Evolutionary conservation across 2,888 invertebrate genomes (phyloP).

Genomic region (Dastarcus helophoroides): DNA sequence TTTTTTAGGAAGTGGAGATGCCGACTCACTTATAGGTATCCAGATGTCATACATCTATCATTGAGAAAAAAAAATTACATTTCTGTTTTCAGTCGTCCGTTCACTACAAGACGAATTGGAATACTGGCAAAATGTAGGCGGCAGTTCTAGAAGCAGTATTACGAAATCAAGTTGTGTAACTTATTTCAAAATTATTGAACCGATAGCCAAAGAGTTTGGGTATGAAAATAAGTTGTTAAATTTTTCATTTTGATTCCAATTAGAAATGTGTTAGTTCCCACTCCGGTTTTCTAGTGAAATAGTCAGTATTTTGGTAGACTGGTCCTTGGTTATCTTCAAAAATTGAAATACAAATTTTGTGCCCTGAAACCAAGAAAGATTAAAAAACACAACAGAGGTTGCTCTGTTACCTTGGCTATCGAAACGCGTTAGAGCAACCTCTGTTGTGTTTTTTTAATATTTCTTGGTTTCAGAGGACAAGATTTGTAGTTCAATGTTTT

Average conservation of each 20-base stretch:
- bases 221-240: constrained; percentile 19
- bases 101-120: constrained; percentile 59
- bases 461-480: no score
- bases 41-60: background rate
- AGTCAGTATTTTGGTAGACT: no score
- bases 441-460: no score
- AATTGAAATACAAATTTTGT: no score
- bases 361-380: no score
- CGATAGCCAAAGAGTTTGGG: constrained; percentile 52
- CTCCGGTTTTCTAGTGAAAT: no score
- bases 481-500: no score
- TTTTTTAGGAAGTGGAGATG: constrained; percentile 5
- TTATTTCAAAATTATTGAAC: constrained; percentile 49
- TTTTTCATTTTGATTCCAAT: background rate
- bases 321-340: no score
- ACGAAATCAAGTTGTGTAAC: constrained; percentile 46
- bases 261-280: background rate
- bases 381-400: no score
- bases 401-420: no score
- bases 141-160: constrained; percentile 42
- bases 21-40: constrained; percentile 7
- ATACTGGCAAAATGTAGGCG: constrained; percentile 53
- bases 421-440: no score
- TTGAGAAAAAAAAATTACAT: constrained; percentile 1
- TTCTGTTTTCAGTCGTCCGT: constrained; percentile 46